phyloP scores from a whole-genome alignment of 2,113 vertebrate genomes.

The Solea solea region DNA sequence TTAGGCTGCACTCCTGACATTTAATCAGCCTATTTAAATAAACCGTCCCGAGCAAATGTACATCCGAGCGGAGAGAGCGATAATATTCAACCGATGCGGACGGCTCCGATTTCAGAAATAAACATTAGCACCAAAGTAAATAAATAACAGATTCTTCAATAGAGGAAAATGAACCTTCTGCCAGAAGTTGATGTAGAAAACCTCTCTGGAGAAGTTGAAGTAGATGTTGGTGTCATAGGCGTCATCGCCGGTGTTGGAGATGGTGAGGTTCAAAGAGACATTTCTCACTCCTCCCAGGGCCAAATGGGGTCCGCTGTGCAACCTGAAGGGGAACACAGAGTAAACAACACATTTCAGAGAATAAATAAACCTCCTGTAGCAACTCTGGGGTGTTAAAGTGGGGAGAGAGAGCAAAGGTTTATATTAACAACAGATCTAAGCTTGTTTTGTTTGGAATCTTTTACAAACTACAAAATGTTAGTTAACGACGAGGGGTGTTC shows the following conservation, averaged over 20 bases:
- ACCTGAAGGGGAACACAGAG: conserved; percentile 55
- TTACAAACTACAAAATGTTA: background rate
- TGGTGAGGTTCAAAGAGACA: conserved; percentile 92
- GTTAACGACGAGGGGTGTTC: background rate
- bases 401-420: background rate
- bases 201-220: conserved; percentile 94
- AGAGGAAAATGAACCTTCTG: conserved; percentile 88
- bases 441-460: conserved; percentile 16
- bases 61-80: background rate
- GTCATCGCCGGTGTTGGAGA: conserved; percentile 93
- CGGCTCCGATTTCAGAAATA: conserved; percentile 28
- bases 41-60: conserved; percentile 5
- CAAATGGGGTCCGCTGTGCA: conserved; percentile 86
- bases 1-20: conserved; percentile 44
- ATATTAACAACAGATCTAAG: background rate
- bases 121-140: conserved; percentile 37
- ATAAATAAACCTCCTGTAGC: conserved; percentile 9
- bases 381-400: background rate
- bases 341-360: conserved; percentile 7
- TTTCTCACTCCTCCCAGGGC: conserved; percentile 95
- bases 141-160: conserved; percentile 34
- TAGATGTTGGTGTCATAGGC: conserved; percentile 97
- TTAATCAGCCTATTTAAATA: conserved; percentile 44
- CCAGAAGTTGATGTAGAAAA: conserved; percentile 99
- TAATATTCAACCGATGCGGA: background rate